Base-by-base conservation (phyloP, 2,888 invertebrate species). In the Drosophila neotestacea region DNA sequence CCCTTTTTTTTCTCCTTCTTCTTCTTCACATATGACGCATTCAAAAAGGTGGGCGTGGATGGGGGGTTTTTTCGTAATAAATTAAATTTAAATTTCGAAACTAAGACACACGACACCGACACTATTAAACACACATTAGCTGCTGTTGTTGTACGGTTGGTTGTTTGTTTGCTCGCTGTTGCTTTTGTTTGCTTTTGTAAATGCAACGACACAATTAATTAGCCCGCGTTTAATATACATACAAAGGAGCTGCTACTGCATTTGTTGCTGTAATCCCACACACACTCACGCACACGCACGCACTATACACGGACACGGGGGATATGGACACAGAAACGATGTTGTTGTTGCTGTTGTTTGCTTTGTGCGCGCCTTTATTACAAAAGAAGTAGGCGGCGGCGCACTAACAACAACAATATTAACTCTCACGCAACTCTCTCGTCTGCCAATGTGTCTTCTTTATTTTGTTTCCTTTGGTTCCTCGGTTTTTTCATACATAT, bases 11-110 rank as follows among this genome's bases (percentile, higher is more conserved):
- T 5, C 16, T 32, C 16, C n/a, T 44, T 9, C 9, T 42, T 34
- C 22, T 22, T 27, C 39, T 59, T 71, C 60, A 88, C 81, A 79
- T 81, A 88, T 83, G 83, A 83, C 81, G 89, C 84, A 81, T 81
- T 60, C 67, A 65, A 59, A 6, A 22, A 47, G 27, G 47, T 54
- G 54, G 54, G 30, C 5, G 44, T 44, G 56, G 38, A 28, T 27
- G 52, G 61, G 47, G 42, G 50, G 48, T 51, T 55, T 39, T 70
- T 63, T 65, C 22, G 66, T 72, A 70, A 68, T 79, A 62, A 70
- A 78, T 63, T 77, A 62, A 72, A 69, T 85, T 62, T 65, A 65
- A 87, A 85, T 81, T 77, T 70, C 70, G 50, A 61, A 73, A 62
- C 41, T 61, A 52, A 73, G 70, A 73, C 67, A 67, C 66, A 61